These are phyloP conservation scores for Camponotus fellah DNA, from an alignment of 2,888 invertebrate species.

Conservation along the genomic window DNA sequence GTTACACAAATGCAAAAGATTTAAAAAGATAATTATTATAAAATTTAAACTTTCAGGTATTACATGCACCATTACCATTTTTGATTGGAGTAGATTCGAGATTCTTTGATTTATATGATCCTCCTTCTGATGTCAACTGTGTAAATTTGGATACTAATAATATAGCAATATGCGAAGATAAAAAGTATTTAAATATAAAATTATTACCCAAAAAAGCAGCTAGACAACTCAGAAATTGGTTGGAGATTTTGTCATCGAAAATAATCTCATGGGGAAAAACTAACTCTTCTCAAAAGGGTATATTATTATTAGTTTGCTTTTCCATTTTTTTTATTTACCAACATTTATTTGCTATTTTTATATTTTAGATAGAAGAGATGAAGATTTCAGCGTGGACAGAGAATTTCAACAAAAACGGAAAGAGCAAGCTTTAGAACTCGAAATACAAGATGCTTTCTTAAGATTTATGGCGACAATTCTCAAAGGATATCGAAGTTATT, in stretches of 20 bases:
- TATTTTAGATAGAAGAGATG: slow-evolving; percentile 78
- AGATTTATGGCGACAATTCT: slow-evolving; percentile 97
- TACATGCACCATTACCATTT: slow-evolving; percentile 99
- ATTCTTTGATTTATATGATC: slow-evolving; percentile 98
- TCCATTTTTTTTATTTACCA: no score
- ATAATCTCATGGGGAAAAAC: slow-evolving; percentile 82
- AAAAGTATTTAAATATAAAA: slow-evolving; percentile 93
- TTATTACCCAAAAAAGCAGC: slow-evolving; percentile 95
- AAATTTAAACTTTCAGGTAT: slow-evolving; percentile 89
- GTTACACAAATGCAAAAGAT: slow-evolving; percentile 12
- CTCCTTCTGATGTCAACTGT: slow-evolving; percentile 98
- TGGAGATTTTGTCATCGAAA: slow-evolving; percentile 92
- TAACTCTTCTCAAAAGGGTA: slow-evolving; percentile 80
- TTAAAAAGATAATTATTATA: background rate
- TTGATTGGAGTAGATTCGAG: slow-evolving; percentile 98
- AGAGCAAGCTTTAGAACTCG: slow-evolving; percentile 94
- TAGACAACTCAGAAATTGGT: slow-evolving; percentile 91
- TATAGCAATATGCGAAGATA: slow-evolving; percentile 97
- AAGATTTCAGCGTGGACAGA: slow-evolving; percentile 83
- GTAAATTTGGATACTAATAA: slow-evolving; percentile 99
- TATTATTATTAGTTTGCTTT: background rate
- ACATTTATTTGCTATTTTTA: slow-evolving; percentile 2
- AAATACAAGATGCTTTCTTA: slow-evolving; percentile 98
- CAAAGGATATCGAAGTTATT: slow-evolving; percentile 95
- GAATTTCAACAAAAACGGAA: slow-evolving; percentile 84